A percentile compares a stretch with the other conserved stretches of the same genome.
phyloP scores from a whole-genome alignment of 2,888 invertebrate genomes.

The Lycocerus yunnanus region DNA sequence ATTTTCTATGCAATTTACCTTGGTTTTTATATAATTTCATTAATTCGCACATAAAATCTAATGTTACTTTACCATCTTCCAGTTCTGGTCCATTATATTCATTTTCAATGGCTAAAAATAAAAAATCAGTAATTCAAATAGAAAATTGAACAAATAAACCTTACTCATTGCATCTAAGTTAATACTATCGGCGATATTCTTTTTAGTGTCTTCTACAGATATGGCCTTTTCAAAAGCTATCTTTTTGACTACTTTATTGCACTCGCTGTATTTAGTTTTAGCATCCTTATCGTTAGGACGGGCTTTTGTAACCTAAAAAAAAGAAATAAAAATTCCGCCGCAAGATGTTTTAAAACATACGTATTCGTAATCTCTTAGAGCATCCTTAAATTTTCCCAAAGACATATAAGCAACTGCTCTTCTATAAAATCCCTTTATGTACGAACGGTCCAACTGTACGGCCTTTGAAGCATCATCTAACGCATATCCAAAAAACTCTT shows the following conservation, averaged over 20 bases:
- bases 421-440: constrained; percentile 96
- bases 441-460: constrained; percentile 85
- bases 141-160: constrained; percentile 42
- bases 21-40: constrained; percentile 90
- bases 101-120: constrained; percentile 83
- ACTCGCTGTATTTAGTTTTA: constrained; percentile 87
- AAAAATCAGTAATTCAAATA: constrained; percentile 8
- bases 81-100: constrained; percentile 91
- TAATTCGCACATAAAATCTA: constrained; percentile 86
- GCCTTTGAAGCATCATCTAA: constrained; percentile 89
- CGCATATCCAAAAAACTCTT: constrained; percentile 95
- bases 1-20: constrained; percentile 93
- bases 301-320: constrained; percentile 82
- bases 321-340: background rate
- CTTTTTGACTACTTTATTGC: constrained; percentile 93
- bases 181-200: constrained; percentile 84
- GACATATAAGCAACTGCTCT: constrained; percentile 97
- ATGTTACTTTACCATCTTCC: constrained; percentile 85
- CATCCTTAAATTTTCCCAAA: constrained; percentile 94
- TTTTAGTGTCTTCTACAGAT: constrained; percentile 86
- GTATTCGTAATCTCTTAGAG: constrained; percentile 95
- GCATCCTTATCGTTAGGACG: constrained; percentile 95
- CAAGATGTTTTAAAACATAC: constrained; percentile 61
- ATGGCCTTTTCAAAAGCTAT: constrained; percentile 97
- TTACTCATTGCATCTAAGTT: constrained; percentile 91